A percentile compares a stretch with the other conserved stretches of the same genome.
These are phyloP conservation scores for Drosophila oshimai DNA, from an alignment of 1,140 invertebrate genomes.

Conservation along the genomic window DNA sequence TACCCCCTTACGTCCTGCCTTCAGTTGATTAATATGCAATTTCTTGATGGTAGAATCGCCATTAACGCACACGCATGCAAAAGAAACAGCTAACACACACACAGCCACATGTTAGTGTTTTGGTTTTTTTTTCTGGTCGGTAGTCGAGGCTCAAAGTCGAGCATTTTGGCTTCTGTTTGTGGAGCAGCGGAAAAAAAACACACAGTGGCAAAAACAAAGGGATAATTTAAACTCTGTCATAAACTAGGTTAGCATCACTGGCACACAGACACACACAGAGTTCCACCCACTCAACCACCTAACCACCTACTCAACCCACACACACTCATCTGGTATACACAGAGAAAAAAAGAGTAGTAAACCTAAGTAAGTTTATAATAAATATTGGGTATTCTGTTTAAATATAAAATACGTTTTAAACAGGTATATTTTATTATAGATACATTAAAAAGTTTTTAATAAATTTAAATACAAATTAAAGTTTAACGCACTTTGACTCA, in stretches of 20 bases:
- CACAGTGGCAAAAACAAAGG: constrained; percentile 71
- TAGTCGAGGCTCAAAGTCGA: constrained; percentile 22
- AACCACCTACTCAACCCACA: constrained; percentile 1
- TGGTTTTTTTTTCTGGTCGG: constrained; percentile 3
- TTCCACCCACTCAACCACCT: neutral
- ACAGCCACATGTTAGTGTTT: constrained; percentile 1
- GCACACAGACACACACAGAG: constrained; percentile 33
- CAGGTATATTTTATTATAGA: too few species aligned
- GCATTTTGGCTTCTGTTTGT: constrained; percentile 57
- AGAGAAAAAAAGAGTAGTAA: too few species aligned
- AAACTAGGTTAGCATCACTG: constrained; percentile 74
- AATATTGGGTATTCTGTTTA: too few species aligned
- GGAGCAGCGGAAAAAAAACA: constrained; percentile 65
- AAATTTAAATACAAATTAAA: too few species aligned
- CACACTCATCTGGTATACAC: constrained; percentile 4
- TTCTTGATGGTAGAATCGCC: constrained; percentile 62
- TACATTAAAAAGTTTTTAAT: too few species aligned
- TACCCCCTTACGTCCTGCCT: constrained; percentile 21
- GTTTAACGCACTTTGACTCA: too few species aligned
- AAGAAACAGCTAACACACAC: constrained; percentile 45
- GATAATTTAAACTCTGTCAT: constrained; percentile 80
- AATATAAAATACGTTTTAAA: too few species aligned
- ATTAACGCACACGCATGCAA: constrained; percentile 45
- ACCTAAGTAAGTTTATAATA: too few species aligned
- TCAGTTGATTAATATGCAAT: constrained; percentile 75